Percentiles rank a stretch among this genome's conserved stretches.
These are phyloP conservation scores for Drosophila neocordata DNA, from an alignment of 1,140 invertebrate species.

Conservation along the genomic window DNA sequence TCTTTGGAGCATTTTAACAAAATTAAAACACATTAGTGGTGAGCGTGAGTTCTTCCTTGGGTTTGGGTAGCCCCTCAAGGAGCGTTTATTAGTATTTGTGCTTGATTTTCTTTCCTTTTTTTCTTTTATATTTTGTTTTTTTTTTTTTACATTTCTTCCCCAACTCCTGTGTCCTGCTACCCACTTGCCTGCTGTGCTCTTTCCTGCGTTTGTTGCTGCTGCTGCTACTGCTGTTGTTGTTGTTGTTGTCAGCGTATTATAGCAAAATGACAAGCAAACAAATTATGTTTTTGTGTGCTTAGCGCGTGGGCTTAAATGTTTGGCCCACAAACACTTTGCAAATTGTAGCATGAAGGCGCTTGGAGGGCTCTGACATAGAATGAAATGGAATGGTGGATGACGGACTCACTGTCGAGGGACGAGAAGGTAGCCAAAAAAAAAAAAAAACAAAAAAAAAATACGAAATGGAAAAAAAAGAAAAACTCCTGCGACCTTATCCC, in stretches of 20 bases:
- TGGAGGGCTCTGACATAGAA: background rate
- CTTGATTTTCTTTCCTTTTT: constrained; percentile 43
- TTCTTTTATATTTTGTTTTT: background rate
- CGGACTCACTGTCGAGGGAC: background rate
- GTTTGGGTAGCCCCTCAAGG: background rate
- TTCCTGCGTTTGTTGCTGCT: too few relatives aligned
- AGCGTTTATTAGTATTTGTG: constrained; percentile 53
- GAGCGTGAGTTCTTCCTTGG: constrained; percentile 45
- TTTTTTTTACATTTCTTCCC: background rate
- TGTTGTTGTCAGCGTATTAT: constrained; percentile 70
- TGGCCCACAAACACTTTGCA: constrained; percentile 51
- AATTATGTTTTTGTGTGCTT: constrained; percentile 78
- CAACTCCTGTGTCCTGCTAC: background rate
- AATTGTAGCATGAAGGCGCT: constrained; percentile 34
- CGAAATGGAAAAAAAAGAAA: too few relatives aligned
- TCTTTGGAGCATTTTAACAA: constrained; percentile 47
- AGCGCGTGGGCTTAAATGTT: constrained; percentile 54
- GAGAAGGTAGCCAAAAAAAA: constrained; percentile 3
- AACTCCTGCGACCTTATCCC: constrained; percentile 12
- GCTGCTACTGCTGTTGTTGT: constrained; percentile 24
- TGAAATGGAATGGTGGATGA: background rate
- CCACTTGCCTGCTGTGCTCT: constrained; percentile 1
- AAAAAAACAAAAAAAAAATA: too few relatives aligned
- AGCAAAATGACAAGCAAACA: constrained; percentile 75
- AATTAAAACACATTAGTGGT: constrained; percentile 65